Conservation (phyloP, 2,888 invertebrate species). For the Petrolisthes cinctipes region DNA sequence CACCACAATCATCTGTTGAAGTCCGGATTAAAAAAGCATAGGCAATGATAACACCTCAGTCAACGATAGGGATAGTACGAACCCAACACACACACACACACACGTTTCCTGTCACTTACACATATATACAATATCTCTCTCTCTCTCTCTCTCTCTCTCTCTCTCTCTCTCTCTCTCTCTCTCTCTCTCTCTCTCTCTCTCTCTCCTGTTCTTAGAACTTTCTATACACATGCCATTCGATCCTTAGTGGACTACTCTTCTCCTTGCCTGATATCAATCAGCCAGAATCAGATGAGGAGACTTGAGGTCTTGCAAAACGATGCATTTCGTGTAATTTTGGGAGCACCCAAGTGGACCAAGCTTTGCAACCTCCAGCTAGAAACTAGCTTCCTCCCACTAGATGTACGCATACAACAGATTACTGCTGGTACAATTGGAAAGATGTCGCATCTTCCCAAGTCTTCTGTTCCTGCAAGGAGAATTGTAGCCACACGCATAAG, state of each 20-base stretch:
- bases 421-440: not conserved
- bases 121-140: too few species aligned
- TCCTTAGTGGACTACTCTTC: not conserved
- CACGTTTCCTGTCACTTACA: too few species aligned
- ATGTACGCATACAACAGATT: not conserved
- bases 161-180: too few species aligned
- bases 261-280: not conserved
- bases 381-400: not conserved
- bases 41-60: too few species aligned
- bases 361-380: not conserved
- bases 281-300: not conserved
- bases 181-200: too few species aligned
- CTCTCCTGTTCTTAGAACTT: not conserved
- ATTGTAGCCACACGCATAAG: not conserved
- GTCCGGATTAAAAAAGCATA: too few species aligned
- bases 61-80: too few species aligned
- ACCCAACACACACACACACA: too few species aligned
- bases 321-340: not conserved
- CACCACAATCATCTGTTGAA: too few species aligned
- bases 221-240: not conserved
- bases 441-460: not conserved
- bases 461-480: not conserved
- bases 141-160: too few species aligned
- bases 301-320: not conserved
- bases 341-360: not conserved